phyloP scores from a whole-genome alignment of 2,888 invertebrate species.

The Kuschelorhynchus macadamiae region DNA sequence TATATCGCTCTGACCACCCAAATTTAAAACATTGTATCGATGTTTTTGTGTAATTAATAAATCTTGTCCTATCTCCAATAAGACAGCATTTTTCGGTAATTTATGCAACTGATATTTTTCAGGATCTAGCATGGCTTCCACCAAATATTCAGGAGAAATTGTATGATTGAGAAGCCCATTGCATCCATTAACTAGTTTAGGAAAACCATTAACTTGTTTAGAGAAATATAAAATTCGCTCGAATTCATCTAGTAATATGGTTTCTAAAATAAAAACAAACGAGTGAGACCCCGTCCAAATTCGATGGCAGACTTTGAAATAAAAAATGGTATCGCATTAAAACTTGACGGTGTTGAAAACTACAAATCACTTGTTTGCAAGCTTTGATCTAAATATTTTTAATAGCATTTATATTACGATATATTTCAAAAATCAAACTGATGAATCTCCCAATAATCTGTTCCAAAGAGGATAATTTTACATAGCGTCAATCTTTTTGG shows the following conservation, averaged over 20 bases:
- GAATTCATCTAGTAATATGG: constrained; percentile 16
- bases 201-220: not conserved
- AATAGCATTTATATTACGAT: no score
- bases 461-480: no score
- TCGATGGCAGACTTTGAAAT: no score
- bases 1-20: not conserved
- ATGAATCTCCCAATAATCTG: no score
- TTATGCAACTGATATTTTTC: not conserved
- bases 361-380: no score
- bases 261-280: constrained; percentile 16
- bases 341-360: no score
- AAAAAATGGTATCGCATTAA: no score
- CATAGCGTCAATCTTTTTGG: no score
- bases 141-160: not conserved
- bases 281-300: no score
- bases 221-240: constrained; percentile 2
- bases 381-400: no score
- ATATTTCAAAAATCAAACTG: no score
- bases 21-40: not conserved
- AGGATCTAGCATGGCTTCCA: constrained; percentile 4
- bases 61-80: constrained; percentile 45
- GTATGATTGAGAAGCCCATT: not conserved
- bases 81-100: constrained; percentile 22
- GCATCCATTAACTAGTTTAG: no score
- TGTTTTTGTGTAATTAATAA: not conserved